Evolutionary conservation across 2,888 invertebrate genomes (phyloP).

Genomic region (Nemurella pictetii): DNA sequence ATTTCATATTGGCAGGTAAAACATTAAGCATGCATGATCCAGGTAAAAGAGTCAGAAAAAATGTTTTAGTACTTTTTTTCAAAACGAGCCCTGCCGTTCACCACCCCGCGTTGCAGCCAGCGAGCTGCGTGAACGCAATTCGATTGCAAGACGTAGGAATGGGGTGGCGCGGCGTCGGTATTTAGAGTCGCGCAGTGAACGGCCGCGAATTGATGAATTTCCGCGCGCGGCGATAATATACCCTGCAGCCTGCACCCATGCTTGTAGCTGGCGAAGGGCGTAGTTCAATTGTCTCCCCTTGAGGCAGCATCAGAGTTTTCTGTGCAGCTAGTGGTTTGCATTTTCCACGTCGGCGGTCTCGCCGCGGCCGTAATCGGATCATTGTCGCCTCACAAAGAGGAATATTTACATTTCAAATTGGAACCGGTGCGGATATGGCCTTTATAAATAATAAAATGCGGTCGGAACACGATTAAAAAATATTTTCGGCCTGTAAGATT

Average conservation of each 20-base stretch:
- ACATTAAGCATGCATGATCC: too few relatives aligned
- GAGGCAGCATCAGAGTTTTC: constrained; percentile 8
- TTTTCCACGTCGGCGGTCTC: constrained; percentile 24
- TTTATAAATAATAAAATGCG: constrained; percentile 29
- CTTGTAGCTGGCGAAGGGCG: too few relatives aligned
- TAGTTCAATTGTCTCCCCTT: constrained; percentile 12
- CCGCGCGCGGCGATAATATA: background rate
- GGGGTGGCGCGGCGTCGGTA: background rate
- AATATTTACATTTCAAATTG: constrained; percentile 36
- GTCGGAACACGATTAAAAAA: constrained; percentile 22
- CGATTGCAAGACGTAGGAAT: background rate
- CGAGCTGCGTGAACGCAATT: too few relatives aligned
- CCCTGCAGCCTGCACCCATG: background rate
- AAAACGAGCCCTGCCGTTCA: too few relatives aligned
- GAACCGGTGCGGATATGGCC: constrained; percentile 5
- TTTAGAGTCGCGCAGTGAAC: background rate
- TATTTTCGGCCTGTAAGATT: constrained; percentile 22
- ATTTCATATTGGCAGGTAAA: too few relatives aligned
- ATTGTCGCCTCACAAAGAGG: constrained; percentile 34
- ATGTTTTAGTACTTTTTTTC: too few relatives aligned
- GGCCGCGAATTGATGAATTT: constrained; percentile 19
- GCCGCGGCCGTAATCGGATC: constrained; percentile 31
- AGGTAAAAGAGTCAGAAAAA: too few relatives aligned
- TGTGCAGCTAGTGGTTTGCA: constrained; percentile 27
- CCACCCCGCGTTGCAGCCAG: too few relatives aligned